These are phyloP conservation scores for Tenodera sinensis DNA, from an alignment of 2,888 invertebrate species.

Conservation along the genomic window DNA sequence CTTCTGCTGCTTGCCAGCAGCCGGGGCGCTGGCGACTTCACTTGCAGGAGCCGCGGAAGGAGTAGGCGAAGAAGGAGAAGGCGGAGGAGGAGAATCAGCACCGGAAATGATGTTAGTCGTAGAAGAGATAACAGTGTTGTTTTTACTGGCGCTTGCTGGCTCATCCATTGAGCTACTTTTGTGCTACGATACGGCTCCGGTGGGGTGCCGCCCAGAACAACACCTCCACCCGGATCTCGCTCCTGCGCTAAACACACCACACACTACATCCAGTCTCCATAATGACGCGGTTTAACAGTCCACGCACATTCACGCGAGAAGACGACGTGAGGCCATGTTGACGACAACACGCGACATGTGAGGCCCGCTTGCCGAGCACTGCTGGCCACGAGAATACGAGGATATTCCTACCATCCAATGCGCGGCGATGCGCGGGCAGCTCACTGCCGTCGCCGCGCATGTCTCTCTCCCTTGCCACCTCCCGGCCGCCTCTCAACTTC, in stretches of 20 bases:
- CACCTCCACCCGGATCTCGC: background rate
- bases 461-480: background rate
- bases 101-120: slow-evolving; percentile 17
- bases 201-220: slow-evolving; percentile 14
- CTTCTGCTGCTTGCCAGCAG: slow-evolving; percentile 1
- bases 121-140: background rate
- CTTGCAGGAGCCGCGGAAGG: background rate
- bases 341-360: background rate
- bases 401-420: background rate
- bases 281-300: background rate
- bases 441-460: background rate
- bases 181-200: background rate
- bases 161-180: slow-evolving; percentile 16
- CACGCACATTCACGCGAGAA: background rate
- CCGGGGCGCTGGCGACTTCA: background rate
- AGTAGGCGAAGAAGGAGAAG: background rate
- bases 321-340: background rate
- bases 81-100: background rate
- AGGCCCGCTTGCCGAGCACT: background rate
- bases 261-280: background rate
- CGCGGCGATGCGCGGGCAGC: background rate
- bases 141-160: background rate
- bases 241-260: background rate
- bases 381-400: background rate
- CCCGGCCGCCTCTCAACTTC: background rate